These are phyloP conservation scores for Matsumurasca onukii DNA, from an alignment of 1,140 invertebrate genomes.

Conservation along the genomic window DNA sequence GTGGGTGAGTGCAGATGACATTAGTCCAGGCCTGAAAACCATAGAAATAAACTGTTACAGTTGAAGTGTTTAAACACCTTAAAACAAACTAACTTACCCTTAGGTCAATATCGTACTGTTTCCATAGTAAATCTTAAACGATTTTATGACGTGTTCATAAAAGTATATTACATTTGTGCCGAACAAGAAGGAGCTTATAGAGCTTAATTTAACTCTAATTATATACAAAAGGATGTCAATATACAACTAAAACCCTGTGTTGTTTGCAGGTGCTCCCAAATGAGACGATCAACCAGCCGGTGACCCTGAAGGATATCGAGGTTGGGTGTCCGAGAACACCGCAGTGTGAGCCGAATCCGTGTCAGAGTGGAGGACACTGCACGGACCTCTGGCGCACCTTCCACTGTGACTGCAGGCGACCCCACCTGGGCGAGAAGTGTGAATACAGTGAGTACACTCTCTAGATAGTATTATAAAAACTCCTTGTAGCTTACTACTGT, in stretches of 20 bases:
- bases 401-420: slow-evolving; percentile 80
- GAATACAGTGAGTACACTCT: slow-evolving; percentile 80
- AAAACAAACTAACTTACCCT: too few relatives aligned
- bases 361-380: slow-evolving; percentile 81
- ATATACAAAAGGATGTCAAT: too few relatives aligned
- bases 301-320: slow-evolving; percentile 57
- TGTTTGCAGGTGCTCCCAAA: slow-evolving; percentile 48
- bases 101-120: too few relatives aligned
- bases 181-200: too few relatives aligned
- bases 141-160: too few relatives aligned
- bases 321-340: slow-evolving; percentile 72
- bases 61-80: too few relatives aligned
- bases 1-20: slow-evolving; percentile 56
- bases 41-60: neutral
- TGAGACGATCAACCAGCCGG: slow-evolving; percentile 43
- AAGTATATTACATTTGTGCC: too few relatives aligned
- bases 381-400: slow-evolving; percentile 88
- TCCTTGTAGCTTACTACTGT: too few relatives aligned
- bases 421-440: slow-evolving; percentile 83
- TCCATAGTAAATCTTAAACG: too few relatives aligned
- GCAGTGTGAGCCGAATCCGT: slow-evolving; percentile 86
- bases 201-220: too few relatives aligned
- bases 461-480: too few relatives aligned
- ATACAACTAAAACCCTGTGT: too few relatives aligned
- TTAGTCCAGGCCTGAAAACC: neutral